A percentile compares a stretch with the other conserved stretches of the same genome.
Conservation (phyloP, 2,888 invertebrate genomes). For the Isotomurus palustris region DNA sequence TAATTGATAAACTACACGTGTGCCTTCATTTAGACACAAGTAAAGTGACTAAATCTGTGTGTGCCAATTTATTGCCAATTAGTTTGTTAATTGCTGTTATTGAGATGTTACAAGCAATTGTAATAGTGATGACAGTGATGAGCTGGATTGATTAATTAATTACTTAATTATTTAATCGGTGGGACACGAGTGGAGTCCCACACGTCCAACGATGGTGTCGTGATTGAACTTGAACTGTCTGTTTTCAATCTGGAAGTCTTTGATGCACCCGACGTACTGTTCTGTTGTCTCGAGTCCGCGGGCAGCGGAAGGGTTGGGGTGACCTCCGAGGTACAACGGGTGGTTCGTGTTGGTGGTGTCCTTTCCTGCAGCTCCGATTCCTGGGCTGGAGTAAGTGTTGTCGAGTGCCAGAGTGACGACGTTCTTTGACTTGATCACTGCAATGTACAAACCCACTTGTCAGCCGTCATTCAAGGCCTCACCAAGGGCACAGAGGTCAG, state of each 20-base stretch:
- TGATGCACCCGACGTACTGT: conserved; percentile 72
- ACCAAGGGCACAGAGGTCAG: no score
- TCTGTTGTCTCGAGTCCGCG: conserved; percentile 66
- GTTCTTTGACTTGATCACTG: conserved; percentile 73
- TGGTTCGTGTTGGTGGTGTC: conserved; percentile 65
- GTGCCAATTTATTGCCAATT: no score
- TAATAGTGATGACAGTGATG: no score
- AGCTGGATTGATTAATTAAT: not conserved
- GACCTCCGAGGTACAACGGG: conserved; percentile 62
- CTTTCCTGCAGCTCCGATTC: conserved; percentile 62
- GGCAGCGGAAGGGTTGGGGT: conserved; percentile 56
- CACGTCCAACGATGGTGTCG: conserved; percentile 31
- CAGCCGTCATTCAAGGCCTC: not conserved
- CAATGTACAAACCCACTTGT: not conserved
- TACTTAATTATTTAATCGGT: conserved; percentile 13
- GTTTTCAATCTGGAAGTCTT: conserved; percentile 47
- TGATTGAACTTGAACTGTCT: conserved; percentile 33
- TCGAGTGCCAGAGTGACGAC: conserved; percentile 83
- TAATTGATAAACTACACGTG: no score
- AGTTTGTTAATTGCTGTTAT: no score
- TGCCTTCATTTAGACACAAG: no score
- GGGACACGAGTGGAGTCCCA: conserved; percentile 41
- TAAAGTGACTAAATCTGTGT: no score
- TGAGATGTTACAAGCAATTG: no score
- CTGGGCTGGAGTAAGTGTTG: conserved; percentile 67